Conservation (phyloP, 1,140 invertebrate genomes). For the Drosophila rhopaloa region DNA sequence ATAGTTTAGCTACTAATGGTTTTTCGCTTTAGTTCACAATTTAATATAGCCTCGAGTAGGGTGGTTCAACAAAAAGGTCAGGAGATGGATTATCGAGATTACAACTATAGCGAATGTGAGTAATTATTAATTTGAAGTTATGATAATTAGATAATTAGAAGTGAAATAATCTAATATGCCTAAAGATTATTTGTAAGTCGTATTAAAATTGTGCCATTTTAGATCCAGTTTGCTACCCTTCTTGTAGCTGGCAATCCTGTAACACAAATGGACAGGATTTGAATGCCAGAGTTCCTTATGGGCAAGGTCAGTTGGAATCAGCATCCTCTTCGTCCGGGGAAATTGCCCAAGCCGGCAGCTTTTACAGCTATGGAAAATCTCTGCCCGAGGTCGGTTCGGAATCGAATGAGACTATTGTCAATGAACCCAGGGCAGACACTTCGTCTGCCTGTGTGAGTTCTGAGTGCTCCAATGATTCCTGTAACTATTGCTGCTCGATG, state of each 20-base stretch:
- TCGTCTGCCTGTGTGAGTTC: background rate
- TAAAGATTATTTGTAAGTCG: too few species aligned
- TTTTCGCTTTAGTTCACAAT: constrained; percentile 9
- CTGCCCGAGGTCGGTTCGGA: background rate
- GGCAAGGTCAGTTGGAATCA: background rate
- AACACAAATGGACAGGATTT: background rate
- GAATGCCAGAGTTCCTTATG: background rate
- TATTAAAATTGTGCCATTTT: background rate
- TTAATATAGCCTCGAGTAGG: constrained; percentile 5
- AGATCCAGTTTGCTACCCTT: background rate
- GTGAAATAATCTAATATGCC: too few species aligned
- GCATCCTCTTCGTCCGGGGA: background rate
- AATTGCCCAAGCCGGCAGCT: background rate
- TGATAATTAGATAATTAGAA: too few species aligned
- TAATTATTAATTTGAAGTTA: background rate
- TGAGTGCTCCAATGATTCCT: constrained; percentile 7
- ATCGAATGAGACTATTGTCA: constrained; percentile 35
- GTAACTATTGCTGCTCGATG: background rate
- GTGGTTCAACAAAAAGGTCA: background rate
- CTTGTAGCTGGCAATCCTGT: constrained; percentile 7
- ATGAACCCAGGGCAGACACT: background rate
- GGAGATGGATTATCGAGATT: constrained; percentile 15
- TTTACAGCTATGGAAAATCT: constrained; percentile 4
- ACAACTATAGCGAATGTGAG: constrained; percentile 28
- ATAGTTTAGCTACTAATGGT: background rate